phyloP scores from a whole-genome alignment of 2,797 vertebrate genomes.

The Eulemur coronatus region DNA sequence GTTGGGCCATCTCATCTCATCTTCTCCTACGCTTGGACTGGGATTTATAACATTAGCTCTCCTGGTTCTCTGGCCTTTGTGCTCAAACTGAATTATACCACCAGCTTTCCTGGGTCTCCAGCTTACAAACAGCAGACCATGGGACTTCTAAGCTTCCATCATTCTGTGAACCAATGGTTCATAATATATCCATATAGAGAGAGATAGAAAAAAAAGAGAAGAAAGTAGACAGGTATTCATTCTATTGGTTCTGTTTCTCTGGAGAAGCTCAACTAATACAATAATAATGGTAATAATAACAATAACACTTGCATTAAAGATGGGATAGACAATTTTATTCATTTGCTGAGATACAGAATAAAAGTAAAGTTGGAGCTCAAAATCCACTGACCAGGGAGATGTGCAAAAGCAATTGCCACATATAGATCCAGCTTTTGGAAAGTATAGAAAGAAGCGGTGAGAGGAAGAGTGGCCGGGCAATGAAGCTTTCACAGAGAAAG shows the following conservation, averaged over 20 bases:
- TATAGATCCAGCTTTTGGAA: background rate
- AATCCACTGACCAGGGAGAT: background rate
- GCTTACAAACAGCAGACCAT: background rate
- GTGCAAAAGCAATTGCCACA: background rate
- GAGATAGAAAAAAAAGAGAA: background rate
- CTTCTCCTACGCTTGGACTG: background rate
- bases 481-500: background rate
- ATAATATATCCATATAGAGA: background rate
- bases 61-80: background rate
- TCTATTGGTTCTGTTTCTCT: background rate
- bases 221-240: background rate
- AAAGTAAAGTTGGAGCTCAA: background rate
- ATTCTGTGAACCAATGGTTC: background rate
- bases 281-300: background rate
- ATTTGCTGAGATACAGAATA: background rate
- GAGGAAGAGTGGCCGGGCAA: too few relatives aligned
- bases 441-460: background rate
- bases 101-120: background rate
- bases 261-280: background rate
- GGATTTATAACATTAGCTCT: background rate
- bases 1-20: background rate
- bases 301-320: background rate
- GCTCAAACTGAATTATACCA: background rate
- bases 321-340: background rate
- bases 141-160: background rate